Conservation (phyloP, 2,888 invertebrate genomes). For the Chymomyza caudatula region DNA sequence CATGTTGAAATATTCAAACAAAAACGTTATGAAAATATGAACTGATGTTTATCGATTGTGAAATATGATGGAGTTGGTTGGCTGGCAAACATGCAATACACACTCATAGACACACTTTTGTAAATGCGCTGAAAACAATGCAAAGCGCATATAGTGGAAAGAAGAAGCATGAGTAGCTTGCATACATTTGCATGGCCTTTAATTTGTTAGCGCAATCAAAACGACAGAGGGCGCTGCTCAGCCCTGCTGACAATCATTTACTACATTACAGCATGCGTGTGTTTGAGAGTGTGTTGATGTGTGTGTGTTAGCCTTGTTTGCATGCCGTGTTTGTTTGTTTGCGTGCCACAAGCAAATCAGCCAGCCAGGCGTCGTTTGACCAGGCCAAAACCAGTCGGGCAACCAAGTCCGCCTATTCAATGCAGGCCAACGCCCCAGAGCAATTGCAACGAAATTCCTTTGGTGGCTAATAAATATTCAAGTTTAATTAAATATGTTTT, state of each 20-base stretch:
- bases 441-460: conserved; percentile 64
- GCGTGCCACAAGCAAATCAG: conserved; percentile 20
- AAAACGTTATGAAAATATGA: conserved; percentile 73
- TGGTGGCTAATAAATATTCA: conserved; percentile 72
- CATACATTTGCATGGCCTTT: conserved; percentile 53
- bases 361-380: neutral
- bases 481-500: conserved; percentile 72
- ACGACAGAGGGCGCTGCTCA: conserved; percentile 12
- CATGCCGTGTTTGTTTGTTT: conserved; percentile 19
- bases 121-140: neutral
- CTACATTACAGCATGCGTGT: conserved; percentile 1
- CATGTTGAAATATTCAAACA: conserved; percentile 63
- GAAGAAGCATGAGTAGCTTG: neutral
- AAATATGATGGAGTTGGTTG: conserved; percentile 65
- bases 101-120: conserved; percentile 7
- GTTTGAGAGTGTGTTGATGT: conserved; percentile 2
- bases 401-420: neutral
- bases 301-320: conserved; percentile 3
- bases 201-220: conserved; percentile 62
- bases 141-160: neutral
- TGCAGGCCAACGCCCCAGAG: conserved; percentile 27
- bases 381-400: conserved; percentile 13
- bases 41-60: conserved; percentile 76
- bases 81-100: conserved; percentile 29
- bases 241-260: conserved; percentile 35